Evolutionary conservation across 1,140 invertebrate species (phyloP).

Genomic region (Anadara kagoshimensis): DNA sequence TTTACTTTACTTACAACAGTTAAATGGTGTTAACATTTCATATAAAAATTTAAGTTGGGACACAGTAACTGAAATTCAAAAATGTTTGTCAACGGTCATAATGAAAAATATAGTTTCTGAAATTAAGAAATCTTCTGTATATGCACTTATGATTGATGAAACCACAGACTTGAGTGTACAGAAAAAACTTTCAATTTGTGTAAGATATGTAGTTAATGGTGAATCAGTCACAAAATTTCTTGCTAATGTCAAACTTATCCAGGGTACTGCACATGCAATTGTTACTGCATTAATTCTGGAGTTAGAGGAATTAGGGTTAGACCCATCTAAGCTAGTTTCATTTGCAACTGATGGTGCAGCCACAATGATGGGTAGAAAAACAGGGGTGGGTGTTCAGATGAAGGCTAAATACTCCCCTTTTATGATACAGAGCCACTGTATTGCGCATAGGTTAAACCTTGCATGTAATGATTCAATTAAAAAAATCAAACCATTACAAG

Average conservation of each 20-base stretch:
- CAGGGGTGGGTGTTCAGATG: slow-evolving; percentile 31
- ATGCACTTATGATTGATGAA: slow-evolving; percentile 27
- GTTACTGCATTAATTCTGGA: slow-evolving; percentile 2
- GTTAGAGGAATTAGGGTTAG: background rate
- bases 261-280: slow-evolving; percentile 10
- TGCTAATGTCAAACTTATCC: background rate
- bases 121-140: background rate
- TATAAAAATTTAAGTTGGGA: slow-evolving; percentile 13
- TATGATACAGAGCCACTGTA: slow-evolving; percentile 19
- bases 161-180: slow-evolving; percentile 11
- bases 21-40: background rate
- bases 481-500: slow-evolving; percentile 2
- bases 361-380: slow-evolving; percentile 23
- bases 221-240: background rate
- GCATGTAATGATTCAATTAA: slow-evolving; percentile 26
- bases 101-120: background rate
- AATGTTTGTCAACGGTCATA: background rate
- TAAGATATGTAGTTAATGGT: slow-evolving; percentile 2
- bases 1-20: background rate
- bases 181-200: slow-evolving; percentile 8
- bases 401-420: slow-evolving; percentile 20
- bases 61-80: slow-evolving; percentile 5
- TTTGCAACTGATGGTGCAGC: slow-evolving; percentile 31
- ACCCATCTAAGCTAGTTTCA: background rate
- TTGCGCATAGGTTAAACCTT: slow-evolving; percentile 19